A percentile compares a stretch with the other conserved stretches of the same genome.
phyloP scores from a whole-genome alignment of 2,113 vertebrate species.

The Zeus faber region DNA sequence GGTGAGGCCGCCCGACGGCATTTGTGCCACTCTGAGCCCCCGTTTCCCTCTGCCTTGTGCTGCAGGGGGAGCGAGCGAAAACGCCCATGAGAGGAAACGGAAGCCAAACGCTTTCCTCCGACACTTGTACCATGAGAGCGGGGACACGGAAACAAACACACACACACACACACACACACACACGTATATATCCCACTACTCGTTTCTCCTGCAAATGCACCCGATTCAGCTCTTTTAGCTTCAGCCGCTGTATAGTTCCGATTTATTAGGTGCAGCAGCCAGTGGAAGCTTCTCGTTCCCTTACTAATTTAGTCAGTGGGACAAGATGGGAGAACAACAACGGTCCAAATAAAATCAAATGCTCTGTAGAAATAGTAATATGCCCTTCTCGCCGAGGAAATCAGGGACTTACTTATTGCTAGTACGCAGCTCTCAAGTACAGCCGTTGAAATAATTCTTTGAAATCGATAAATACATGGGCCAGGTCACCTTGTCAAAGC shows the following conservation, averaged over 20 bases:
- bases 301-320: too few relatives aligned
- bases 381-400: too few relatives aligned
- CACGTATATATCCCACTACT: background rate
- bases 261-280: too few relatives aligned
- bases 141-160: constrained; percentile 24
- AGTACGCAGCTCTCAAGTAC: too few relatives aligned
- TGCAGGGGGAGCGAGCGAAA: constrained; percentile 56
- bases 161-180: constrained; percentile 5
- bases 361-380: too few relatives aligned
- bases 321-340: too few relatives aligned
- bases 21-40: constrained; percentile 42
- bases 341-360: too few relatives aligned
- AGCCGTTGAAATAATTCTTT: background rate
- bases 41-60: constrained; percentile 28
- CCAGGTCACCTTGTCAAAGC: background rate
- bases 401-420: too few relatives aligned
- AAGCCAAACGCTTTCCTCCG: constrained; percentile 24
- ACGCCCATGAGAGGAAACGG: constrained; percentile 56
- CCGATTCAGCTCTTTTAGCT: too few relatives aligned
- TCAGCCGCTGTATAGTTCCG: too few relatives aligned
- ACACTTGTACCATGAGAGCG: background rate
- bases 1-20: constrained; percentile 52
- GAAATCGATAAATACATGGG: background rate
- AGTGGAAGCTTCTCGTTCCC: too few relatives aligned
- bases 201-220: too few relatives aligned